Evolutionary conservation across 2,797 vertebrate species (phyloP).

Genomic region (Cottoperca gobio): DNA sequence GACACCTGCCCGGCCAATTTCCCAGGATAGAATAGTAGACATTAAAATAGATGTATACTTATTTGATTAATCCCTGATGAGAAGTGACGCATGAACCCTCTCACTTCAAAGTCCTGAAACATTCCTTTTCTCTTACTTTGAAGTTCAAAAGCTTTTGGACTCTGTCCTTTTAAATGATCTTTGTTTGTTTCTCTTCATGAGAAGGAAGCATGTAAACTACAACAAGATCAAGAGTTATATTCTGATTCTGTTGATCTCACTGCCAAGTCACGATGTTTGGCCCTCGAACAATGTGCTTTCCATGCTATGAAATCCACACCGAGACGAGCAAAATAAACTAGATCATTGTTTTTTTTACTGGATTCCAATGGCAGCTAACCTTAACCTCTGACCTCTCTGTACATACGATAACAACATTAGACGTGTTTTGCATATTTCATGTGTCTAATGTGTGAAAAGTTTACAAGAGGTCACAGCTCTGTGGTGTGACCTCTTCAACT

Average conservation of each 20-base stretch:
- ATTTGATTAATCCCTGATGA: constrained; percentile 24
- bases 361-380: neutral
- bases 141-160: constrained; percentile 40
- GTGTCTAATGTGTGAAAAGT: neutral
- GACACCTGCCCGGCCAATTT: constrained; percentile 7
- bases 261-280: constrained; percentile 24
- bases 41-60: constrained; percentile 1
- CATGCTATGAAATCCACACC: neutral
- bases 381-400: neutral
- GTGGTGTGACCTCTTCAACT: neutral
- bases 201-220: constrained; percentile 14
- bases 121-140: constrained; percentile 41
- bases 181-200: constrained; percentile 47
- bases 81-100: constrained; percentile 20
- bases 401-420: neutral
- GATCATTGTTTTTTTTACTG: neutral
- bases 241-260: constrained; percentile 30
- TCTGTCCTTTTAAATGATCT: constrained; percentile 14
- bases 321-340: constrained; percentile 5
- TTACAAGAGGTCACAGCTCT: neutral
- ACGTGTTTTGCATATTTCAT: neutral
- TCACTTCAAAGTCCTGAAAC: constrained; percentile 40
- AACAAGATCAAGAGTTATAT: constrained; percentile 22
- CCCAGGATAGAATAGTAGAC: neutral
- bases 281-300: constrained; percentile 14